Percentiles rank a stretch among this genome's conserved stretches.
Conservation (phyloP, 2,797 vertebrate species). For the Anabas testudineus region DNA sequence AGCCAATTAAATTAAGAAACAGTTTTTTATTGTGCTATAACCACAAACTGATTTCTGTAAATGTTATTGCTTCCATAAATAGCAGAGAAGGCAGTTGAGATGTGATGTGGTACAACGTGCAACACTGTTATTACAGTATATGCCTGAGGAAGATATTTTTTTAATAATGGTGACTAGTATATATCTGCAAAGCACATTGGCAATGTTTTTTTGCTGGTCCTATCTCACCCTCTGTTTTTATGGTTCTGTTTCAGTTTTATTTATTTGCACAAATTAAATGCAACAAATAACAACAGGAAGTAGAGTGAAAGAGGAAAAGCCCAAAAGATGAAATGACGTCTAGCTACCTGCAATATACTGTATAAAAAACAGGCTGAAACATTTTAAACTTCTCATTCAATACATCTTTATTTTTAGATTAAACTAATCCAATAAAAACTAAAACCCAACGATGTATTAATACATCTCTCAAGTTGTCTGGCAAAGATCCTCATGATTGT, state of each 20-base stretch:
- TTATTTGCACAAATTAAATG: neutral
- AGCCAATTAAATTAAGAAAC: constrained; percentile 47
- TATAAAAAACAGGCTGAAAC: no score
- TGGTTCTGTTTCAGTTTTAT: neutral
- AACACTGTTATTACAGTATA: constrained; percentile 12
- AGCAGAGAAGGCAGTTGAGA: constrained; percentile 26
- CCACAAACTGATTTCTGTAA: constrained; percentile 47
- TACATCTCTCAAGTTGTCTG: no score
- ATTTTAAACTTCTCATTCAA: neutral
- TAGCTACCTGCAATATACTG: neutral
- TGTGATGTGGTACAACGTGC: constrained; percentile 21
- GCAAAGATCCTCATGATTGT: no score
- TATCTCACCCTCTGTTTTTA: neutral
- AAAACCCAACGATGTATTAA: no score
- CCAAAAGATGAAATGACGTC: neutral
- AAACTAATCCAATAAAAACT: no score
- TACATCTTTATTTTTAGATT: no score
- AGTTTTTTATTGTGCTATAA: constrained; percentile 45
- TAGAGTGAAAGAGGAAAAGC: neutral
- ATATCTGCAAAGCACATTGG: neutral
- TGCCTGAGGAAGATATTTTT: constrained; percentile 4
- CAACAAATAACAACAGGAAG: neutral
- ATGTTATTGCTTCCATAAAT: constrained; percentile 60
- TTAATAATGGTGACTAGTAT: constrained; percentile 15
- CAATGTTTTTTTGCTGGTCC: neutral